Conservation (phyloP, 2,797 vertebrate species). For the Anguilla obscura region DNA sequence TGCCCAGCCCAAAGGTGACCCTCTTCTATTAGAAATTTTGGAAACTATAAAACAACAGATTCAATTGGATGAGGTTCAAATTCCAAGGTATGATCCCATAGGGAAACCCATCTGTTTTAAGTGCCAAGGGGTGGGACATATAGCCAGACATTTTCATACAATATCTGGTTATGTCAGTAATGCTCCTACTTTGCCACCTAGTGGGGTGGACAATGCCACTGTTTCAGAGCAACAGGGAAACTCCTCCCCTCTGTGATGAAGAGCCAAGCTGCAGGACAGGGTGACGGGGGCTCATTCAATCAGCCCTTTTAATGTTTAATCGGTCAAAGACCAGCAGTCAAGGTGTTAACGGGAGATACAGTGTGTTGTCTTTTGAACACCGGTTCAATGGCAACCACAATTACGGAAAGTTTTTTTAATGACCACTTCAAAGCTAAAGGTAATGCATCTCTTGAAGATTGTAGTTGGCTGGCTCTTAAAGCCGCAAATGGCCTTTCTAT, state of each 20-base stretch:
- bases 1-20: not conserved
- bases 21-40: not conserved
- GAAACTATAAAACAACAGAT: not conserved
- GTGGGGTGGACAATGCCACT: too few species aligned
- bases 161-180: too few species aligned
- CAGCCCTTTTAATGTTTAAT: not conserved
- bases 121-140: too few species aligned
- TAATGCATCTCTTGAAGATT: not conserved
- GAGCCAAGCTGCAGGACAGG: not conserved
- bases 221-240: slow-evolving; percentile 18
- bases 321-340: not conserved
- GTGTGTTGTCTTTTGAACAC: slow-evolving; percentile 30
- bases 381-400: slow-evolving; percentile 27
- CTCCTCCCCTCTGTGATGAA: not conserved
- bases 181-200: too few species aligned
- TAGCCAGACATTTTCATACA: too few species aligned
- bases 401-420: slow-evolving; percentile 28
- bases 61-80: not conserved
- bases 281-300: not conserved
- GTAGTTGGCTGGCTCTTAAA: slow-evolving; percentile 12
- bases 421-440: not conserved
- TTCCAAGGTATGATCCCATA: too few species aligned
- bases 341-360: not conserved
- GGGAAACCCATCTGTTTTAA: too few species aligned
- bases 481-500: slow-evolving; percentile 30